Conservation (phyloP, 64 coral and sea anemone genomes). For the Montipora foliosa region DNA sequence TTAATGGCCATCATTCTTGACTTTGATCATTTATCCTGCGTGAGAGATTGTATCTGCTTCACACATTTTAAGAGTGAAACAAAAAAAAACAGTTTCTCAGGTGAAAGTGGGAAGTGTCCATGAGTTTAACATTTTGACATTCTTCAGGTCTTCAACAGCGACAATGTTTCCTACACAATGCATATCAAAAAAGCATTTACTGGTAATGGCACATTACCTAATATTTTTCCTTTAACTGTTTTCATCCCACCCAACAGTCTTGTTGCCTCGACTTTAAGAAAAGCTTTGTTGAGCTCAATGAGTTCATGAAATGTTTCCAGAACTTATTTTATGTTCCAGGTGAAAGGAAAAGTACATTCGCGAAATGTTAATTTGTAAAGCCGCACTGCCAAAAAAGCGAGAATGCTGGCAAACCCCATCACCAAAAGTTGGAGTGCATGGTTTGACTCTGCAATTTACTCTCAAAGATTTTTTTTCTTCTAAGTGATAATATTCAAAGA, state of each 20-base stretch:
- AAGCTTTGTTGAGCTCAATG: not conserved
- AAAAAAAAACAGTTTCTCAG: too few species aligned
- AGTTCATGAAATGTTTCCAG: not conserved
- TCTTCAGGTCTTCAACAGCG: too few species aligned
- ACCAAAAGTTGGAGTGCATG: not conserved
- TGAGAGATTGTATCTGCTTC: too few species aligned
- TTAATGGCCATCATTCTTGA: too few species aligned
- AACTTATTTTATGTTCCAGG: not conserved
- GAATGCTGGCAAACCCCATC: not conserved
- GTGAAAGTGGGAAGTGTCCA: too few species aligned
- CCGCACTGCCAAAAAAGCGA: not conserved
- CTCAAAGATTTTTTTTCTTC: too few species aligned
- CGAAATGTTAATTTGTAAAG: not conserved
- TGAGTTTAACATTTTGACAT: too few species aligned
- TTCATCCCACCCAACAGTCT: not conserved
- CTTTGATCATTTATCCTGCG: too few species aligned
- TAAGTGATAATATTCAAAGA: too few species aligned
- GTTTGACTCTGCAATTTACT: too few species aligned
- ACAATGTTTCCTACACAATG: not conserved
- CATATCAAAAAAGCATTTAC: conserved; percentile 18
- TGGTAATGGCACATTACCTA: not conserved
- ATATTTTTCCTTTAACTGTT: not conserved
- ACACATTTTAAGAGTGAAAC: too few species aligned
- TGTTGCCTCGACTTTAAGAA: conserved; percentile 13
- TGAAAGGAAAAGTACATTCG: not conserved